Percentiles rank a stretch among this genome's conserved stretches.
These are phyloP conservation scores for Aplysina aerophoba DNA, from an alignment of 37 sponge, comb jelly and placozoan genomes.

Conservation along the genomic window DNA sequence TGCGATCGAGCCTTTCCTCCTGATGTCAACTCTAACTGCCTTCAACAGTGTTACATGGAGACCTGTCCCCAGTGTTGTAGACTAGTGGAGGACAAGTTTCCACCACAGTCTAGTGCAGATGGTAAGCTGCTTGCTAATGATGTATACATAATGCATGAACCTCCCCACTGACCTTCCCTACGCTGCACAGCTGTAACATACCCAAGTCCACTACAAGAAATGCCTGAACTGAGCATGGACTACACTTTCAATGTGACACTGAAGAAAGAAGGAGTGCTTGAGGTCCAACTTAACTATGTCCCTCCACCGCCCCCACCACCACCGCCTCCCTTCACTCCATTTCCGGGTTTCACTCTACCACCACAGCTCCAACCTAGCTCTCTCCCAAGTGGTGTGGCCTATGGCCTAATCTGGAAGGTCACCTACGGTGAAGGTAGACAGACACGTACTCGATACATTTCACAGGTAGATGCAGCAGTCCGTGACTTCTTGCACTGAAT, in stretches of 20 bases:
- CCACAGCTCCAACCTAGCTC: background rate
- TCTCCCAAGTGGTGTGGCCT: background rate
- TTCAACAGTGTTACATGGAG: background rate
- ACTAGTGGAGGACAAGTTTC: too few relatives aligned
- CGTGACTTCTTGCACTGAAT: background rate
- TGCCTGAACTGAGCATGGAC: too few relatives aligned
- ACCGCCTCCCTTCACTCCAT: background rate
- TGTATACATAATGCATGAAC: too few relatives aligned
- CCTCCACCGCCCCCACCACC: background rate
- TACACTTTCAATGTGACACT: too few relatives aligned
- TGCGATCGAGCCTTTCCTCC: constrained; percentile 19
- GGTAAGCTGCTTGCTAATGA: too few relatives aligned
- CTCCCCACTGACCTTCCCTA: too few relatives aligned
- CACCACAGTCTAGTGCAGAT: too few relatives aligned
- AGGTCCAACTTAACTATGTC: background rate
- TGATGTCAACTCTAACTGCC: background rate
- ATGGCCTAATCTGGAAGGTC: background rate
- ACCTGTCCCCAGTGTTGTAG: background rate
- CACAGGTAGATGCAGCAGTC: background rate
- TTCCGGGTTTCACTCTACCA: too few relatives aligned
- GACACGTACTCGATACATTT: background rate
- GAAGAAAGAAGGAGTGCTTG: too few relatives aligned
- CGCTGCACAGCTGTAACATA: too few relatives aligned
- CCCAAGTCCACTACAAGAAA: too few relatives aligned
- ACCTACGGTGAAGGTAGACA: background rate